Evolutionary conservation across 2,797 vertebrate species (phyloP).

Genomic region (Xerus rutilus): DNA sequence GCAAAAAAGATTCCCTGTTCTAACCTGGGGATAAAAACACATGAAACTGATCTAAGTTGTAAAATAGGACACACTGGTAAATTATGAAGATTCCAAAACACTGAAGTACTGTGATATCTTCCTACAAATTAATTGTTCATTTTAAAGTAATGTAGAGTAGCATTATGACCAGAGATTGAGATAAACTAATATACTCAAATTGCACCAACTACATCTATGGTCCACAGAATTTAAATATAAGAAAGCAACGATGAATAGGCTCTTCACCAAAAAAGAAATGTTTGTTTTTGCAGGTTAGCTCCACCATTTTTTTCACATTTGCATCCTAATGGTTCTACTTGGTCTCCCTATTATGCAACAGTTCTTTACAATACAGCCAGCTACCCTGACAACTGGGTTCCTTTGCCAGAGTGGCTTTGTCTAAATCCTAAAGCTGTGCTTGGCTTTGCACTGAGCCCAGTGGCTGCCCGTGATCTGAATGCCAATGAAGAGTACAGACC

Average conservation of each 20-base stretch:
- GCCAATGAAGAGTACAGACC: conserved; percentile 88
- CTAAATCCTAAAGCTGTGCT: conserved; percentile 88
- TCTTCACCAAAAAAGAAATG: conserved; percentile 85
- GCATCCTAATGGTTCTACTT: conserved; percentile 89
- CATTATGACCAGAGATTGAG: conserved; percentile 78
- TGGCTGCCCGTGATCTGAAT: conserved; percentile 88
- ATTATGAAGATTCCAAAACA: conserved; percentile 82
- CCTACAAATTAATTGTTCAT: conserved; percentile 77
- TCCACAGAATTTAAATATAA: conserved; percentile 88
- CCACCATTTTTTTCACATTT: conserved; percentile 85
- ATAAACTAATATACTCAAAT: conserved; percentile 81
- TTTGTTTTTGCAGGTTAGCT: conserved; percentile 88
- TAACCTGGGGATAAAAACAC: conserved; percentile 55
- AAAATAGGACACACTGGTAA: conserved; percentile 76
- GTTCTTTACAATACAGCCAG: conserved; percentile 89
- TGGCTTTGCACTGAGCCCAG: conserved; percentile 86
- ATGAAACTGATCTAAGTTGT: conserved; percentile 57
- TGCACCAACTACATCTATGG: conserved; percentile 86
- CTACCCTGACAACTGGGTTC: conserved; percentile 91
- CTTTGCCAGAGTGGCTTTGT: conserved; percentile 91
- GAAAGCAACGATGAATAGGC: conserved; percentile 88
- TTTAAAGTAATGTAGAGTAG: conserved; percentile 71
- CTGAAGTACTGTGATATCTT: conserved; percentile 72
- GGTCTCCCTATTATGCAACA: conserved; percentile 90
- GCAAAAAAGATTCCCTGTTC: background rate